Base-by-base conservation (phyloP, 2,888 invertebrate genomes). In the Macropis europaea region DNA sequence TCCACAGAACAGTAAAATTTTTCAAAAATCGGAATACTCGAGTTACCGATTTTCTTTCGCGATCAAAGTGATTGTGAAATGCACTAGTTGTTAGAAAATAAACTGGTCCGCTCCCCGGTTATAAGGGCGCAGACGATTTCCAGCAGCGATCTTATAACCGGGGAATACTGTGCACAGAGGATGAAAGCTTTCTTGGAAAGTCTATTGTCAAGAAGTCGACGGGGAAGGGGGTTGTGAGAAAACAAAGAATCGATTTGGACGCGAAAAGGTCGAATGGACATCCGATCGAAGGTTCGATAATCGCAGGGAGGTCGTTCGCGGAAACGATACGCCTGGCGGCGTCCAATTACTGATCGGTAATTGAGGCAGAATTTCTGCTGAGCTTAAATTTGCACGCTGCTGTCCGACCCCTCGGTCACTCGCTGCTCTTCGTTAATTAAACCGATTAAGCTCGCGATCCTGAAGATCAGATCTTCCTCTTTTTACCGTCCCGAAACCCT, bases 261-360 rank as follows among this genome's bases (percentile, higher is more conserved):
- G n/a, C 15, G 54, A 61, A 59, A 73, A 53, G 40, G 19, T 30
- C 15, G 19, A n/a, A 42, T 15, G 32, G 40, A 50, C 66, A 61
- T 52, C 62, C 79, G 77, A 78, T 86, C 80, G 79, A 83, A 84
- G 84, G 81, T 83, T 81, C 82, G 83, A 83, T 87, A 85, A 85
- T 87, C 84, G 85, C 68, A 53, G 76, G 67, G 74, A 80, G 83
- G 76, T 79, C 73, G 76, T 77, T 73, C 76, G 79, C 78, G 81
- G 76, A 73, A 74, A 73, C 83, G 85, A 87, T 85, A 86, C 85
- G 87, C 85, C 83, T 84, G 81, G 81, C 82, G 81, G 87, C 85
- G 84, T 89, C 84, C 86, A 88, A 87, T 89, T 89, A 88, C 84
- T 78, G 78, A 85, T 87, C 83, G 81, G 83, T 85, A 85, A 87